phyloP scores from a whole-genome alignment of 2,888 invertebrate genomes.

The Leucophora obtusa region DNA sequence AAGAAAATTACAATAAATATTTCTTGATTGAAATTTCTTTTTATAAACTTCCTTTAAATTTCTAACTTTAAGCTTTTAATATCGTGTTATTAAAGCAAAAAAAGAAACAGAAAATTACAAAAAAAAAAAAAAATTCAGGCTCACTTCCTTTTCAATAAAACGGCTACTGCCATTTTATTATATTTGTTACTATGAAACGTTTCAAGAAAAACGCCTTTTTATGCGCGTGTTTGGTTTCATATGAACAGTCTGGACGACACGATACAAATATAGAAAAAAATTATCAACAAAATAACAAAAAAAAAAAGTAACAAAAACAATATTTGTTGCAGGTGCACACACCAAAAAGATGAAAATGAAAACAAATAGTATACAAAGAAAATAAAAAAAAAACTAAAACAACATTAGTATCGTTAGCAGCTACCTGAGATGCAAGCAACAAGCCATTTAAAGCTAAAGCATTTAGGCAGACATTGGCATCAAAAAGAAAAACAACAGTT shows the following conservation, averaged over 20 bases:
- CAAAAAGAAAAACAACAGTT: constrained; percentile 30
- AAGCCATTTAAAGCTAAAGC: background rate
- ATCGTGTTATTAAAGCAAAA: constrained; percentile 44
- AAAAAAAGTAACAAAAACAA: constrained; percentile 24
- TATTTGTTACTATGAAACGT: constrained; percentile 25
- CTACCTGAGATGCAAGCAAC: constrained; percentile 38
- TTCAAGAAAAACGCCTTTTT: constrained; percentile 56
- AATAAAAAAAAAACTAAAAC: constrained; percentile 33
- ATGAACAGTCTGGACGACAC: constrained; percentile 37
- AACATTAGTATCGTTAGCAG: constrained; percentile 31
- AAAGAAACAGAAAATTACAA: background rate
- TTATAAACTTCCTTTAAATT: constrained; percentile 38
- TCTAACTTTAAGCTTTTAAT: constrained; percentile 27
- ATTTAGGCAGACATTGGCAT: constrained; percentile 17
- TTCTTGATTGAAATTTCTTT: background rate
- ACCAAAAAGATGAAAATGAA: constrained; percentile 33
- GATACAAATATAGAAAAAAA: constrained; percentile 34
- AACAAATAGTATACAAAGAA: constrained; percentile 24
- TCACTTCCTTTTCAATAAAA: constrained; percentile 45
- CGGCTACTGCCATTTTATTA: constrained; percentile 45
- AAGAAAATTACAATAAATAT: background rate
- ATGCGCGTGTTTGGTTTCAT: constrained; percentile 51
- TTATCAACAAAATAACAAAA: background rate
- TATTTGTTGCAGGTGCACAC: constrained; percentile 58
- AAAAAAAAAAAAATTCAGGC: constrained; percentile 23